Evolutionary conservation across 2,797 vertebrate genomes (phyloP), one percentile per base, ranked within the genome.

Genomic region (Percopsis omiscomaycus): DNA sequence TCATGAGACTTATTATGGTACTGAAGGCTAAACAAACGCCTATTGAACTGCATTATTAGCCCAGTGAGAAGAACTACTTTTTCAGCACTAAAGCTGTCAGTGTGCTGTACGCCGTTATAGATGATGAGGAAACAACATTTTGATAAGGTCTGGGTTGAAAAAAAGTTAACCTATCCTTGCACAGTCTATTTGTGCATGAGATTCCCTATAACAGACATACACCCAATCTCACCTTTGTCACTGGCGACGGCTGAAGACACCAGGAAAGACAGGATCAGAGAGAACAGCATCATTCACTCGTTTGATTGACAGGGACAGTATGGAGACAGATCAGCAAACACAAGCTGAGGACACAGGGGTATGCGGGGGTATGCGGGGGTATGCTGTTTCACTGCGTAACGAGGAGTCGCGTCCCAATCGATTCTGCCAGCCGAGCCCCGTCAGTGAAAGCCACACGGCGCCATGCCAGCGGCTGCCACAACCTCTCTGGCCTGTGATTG

Each of bases 211-310:
- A n/a, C 59, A 8, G 42, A 9, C 5, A 27, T 16, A 29, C 14
- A 46, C n/a, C 2, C 16, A 49, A 56, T 15, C 77, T 85, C 86
- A 93, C 92, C 90, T 86, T 88, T 75, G 14, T 86, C 78, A 50
- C 77, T 52, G 30, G 86, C 77, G 0, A 48, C 1, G 63, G 72
- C 84, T 64, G 81, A 77, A 49, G 77, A 78, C 50, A 77, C 57
- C 61, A 92, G 60, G 10, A 89, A 63, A 70, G 55, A 64, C 42
- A 86, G 42, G 53, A 87, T 49, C 28, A 92, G 12, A 49, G 61
- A 0, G 57, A 71, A 11, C 62, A 82, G 61, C 81, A 91, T 88
- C 61, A 81, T 88, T 76, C 30, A 52, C n/a, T 12, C 13, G 22
- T 2, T 11, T 16, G 3, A 49, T 5, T 37, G 52, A 69, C n/a